Conservation (phyloP, 2,888 invertebrate genomes). For the Didymodactylos carnosus region DNA sequence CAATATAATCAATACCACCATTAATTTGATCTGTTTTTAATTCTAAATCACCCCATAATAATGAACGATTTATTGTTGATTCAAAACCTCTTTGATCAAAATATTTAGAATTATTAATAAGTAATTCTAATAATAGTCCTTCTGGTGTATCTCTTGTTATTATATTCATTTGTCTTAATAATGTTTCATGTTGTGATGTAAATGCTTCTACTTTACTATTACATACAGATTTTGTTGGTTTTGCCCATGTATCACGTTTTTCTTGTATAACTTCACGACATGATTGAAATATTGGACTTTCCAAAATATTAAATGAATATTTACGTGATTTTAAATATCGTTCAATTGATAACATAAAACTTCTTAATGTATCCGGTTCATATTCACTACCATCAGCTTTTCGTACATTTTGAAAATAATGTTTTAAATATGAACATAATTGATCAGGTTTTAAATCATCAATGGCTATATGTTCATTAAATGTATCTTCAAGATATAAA, state of each 20-base stretch:
- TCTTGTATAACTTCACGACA: not conserved
- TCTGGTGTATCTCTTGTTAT: not conserved
- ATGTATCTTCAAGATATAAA: not conserved
- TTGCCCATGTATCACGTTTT: not conserved
- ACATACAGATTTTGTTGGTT: not conserved
- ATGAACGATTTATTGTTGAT: conserved; percentile 1
- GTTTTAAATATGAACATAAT: conserved; percentile 1
- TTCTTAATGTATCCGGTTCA: not conserved
- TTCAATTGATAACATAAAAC: not conserved
- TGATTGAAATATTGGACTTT: not conserved
- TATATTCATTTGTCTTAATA: not conserved
- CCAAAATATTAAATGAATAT: not conserved
- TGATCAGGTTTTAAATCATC: not conserved
- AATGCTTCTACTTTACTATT: not conserved
- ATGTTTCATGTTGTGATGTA: not conserved
- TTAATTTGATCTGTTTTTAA: not conserved
- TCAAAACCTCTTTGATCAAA: not conserved
- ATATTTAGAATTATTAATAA: not conserved
- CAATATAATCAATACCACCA: not conserved
- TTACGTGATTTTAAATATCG: not conserved
- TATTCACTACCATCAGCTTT: not conserved
- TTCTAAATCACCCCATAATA: not conserved
- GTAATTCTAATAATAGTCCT: not conserved
- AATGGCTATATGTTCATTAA: not conserved
- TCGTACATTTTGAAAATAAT: not conserved